A percentile compares a stretch with the other conserved stretches of the same genome.
Conservation (phyloP, 2,888 invertebrate species). For the Drosophila robusta region DNA sequence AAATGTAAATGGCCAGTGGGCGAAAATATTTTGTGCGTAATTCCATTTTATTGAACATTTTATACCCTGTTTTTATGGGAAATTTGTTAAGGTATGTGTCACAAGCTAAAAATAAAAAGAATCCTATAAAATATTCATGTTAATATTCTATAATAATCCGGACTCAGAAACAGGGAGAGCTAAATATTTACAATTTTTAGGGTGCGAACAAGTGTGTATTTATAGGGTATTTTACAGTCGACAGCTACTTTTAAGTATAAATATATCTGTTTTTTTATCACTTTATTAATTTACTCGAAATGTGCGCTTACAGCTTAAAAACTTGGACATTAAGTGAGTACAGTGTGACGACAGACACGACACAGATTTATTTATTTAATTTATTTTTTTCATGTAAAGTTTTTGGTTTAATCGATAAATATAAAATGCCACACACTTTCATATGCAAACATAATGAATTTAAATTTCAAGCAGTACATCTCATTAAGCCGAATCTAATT, state of each 20-base stretch:
- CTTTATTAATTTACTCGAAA: conserved; percentile 4
- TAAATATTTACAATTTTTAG: not conserved
- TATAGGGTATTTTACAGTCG: not conserved
- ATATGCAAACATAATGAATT: not conserved
- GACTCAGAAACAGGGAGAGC: not conserved
- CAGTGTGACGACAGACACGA: conserved; percentile 2
- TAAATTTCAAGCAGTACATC: not conserved
- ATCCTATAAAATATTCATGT: too few relatives aligned
- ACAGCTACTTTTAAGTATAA: not conserved
- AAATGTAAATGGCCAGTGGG: conserved; percentile 28
- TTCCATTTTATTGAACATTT: conserved; percentile 22
- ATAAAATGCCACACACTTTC: conserved; percentile 1
- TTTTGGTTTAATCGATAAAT: conserved; percentile 9
- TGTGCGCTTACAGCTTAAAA: not conserved
- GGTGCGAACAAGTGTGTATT: not conserved
- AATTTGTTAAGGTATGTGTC: not conserved
- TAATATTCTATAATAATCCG: not conserved
- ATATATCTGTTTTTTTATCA: not conserved
- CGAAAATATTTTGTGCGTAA: conserved; percentile 21
- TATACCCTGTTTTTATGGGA: not conserved
- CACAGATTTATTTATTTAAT: conserved; percentile 6
- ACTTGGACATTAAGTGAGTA: not conserved
- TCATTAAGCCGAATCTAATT: conserved; percentile 25
- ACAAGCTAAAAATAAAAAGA: too few relatives aligned
- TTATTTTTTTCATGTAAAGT: not conserved